phyloP scores from a whole-genome alignment of 2,797 vertebrate species.

The Urophycis tenuis region DNA sequence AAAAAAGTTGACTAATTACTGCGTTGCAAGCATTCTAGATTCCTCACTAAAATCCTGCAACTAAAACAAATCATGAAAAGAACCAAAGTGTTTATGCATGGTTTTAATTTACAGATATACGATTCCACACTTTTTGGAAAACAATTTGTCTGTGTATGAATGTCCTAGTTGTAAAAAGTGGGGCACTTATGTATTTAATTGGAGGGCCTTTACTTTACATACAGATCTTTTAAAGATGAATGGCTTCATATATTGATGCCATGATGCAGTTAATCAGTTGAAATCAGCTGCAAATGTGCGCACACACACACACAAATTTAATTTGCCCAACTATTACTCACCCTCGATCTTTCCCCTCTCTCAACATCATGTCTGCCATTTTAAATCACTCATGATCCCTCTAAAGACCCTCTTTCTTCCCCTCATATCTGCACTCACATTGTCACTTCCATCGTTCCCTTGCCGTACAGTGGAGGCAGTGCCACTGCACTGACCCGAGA shows the following conservation, averaged over 20 bases:
- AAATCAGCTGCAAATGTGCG: background rate
- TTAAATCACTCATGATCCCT: background rate
- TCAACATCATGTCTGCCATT: background rate
- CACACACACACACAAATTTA: slow-evolving; percentile 10
- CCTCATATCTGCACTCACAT: background rate
- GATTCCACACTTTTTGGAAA: background rate
- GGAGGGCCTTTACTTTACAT: no score
- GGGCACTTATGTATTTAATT: no score
- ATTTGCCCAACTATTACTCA: background rate
- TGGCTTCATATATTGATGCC: background rate
- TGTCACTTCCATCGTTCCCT: background rate
- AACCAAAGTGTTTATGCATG: background rate
- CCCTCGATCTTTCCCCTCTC: background rate
- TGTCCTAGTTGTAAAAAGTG: no score
- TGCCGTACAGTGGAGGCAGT: background rate
- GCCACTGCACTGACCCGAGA: no score
- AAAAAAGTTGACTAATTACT: background rate
- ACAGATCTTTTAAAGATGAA: no score
- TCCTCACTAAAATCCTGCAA: background rate
- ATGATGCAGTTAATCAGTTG: background rate
- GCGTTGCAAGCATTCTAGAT: background rate
- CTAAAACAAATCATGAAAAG: background rate
- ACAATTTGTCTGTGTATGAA: background rate
- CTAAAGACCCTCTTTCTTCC: background rate
- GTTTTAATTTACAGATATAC: background rate